phyloP scores from a whole-genome alignment of 2,888 invertebrate genomes.

The Drosophila formosana region DNA sequence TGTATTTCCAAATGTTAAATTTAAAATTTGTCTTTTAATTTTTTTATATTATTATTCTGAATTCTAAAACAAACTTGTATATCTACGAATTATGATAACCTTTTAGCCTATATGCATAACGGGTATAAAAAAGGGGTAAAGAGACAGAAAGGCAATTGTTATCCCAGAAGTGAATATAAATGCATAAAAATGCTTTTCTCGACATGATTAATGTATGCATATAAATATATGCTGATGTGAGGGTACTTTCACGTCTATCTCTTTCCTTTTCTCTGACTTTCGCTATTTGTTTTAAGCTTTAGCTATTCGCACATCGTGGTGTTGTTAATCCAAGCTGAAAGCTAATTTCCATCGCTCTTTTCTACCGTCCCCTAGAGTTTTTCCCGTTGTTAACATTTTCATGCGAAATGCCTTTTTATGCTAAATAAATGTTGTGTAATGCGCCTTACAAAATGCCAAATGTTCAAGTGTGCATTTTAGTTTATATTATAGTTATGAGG shows the following conservation, averaged over 20 bases:
- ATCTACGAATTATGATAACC: not conserved
- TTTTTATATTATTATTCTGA: too few species aligned
- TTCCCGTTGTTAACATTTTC: not conserved
- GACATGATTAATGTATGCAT: not conserved
- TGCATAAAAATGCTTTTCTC: not conserved
- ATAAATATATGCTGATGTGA: constrained; percentile 9
- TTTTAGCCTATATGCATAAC: not conserved
- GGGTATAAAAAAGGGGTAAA: not conserved
- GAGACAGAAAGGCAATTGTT: not conserved
- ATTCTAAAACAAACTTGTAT: too few species aligned
- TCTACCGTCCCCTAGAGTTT: not conserved
- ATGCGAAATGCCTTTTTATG: not conserved
- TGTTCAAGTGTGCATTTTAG: constrained; percentile 1
- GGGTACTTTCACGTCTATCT: not conserved
- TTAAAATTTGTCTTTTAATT: too few species aligned
- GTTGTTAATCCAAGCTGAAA: constrained; percentile 11
- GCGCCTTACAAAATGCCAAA: not conserved
- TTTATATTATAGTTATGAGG: not conserved
- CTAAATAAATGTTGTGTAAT: not conserved
- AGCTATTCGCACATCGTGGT: constrained; percentile 4
- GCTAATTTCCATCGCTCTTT: constrained; percentile 9
- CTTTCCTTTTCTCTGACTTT: not conserved
- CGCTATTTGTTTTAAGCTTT: constrained; percentile 1
- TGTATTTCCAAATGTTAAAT: too few species aligned
- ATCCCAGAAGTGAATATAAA: not conserved